These are phyloP conservation scores for Drosophila tsacasi DNA, from an alignment of 1,140 invertebrate species.

Conservation along the genomic window DNA sequence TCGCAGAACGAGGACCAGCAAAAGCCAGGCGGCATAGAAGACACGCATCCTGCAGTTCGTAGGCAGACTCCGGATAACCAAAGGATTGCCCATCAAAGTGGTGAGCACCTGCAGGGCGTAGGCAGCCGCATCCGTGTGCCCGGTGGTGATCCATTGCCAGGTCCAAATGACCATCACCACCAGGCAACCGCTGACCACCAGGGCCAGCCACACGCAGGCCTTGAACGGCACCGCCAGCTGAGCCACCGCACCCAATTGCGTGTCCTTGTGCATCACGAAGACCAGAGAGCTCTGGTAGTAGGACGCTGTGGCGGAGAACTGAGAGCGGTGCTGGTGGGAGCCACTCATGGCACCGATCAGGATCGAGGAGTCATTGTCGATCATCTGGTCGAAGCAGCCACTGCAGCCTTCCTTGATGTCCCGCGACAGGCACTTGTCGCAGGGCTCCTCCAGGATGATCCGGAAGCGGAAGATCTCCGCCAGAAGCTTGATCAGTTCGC, in stretches of 20 bases:
- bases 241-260: conserved; percentile 36
- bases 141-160: neutral
- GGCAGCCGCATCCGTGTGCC: neutral
- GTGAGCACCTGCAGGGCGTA: conserved; percentile 45
- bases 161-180: conserved; percentile 36
- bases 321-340: conserved; percentile 46
- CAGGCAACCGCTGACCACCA: conserved; percentile 30
- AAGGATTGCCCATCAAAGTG: conserved; percentile 60
- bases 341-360: conserved; percentile 66
- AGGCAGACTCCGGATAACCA: conserved; percentile 21
- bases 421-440: conserved; percentile 24
- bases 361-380: conserved; percentile 31
- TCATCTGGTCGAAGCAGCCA: conserved; percentile 56
- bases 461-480: conserved; percentile 50
- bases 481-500: conserved; percentile 57
- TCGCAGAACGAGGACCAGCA: conserved; percentile 57
- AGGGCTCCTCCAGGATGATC: conserved; percentile 51
- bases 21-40: conserved; percentile 45
- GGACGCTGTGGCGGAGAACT: conserved; percentile 46
- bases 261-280: conserved; percentile 56
- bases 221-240: conserved; percentile 59
- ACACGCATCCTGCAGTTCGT: neutral
- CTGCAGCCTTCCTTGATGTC: conserved; percentile 12
- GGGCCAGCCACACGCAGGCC: conserved; percentile 34
- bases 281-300: conserved; percentile 67